A percentile compares a stretch with the other conserved stretches of the same genome.
Conservation (phyloP, 2,888 invertebrate genomes). For the Ochropleura leucogaster region DNA sequence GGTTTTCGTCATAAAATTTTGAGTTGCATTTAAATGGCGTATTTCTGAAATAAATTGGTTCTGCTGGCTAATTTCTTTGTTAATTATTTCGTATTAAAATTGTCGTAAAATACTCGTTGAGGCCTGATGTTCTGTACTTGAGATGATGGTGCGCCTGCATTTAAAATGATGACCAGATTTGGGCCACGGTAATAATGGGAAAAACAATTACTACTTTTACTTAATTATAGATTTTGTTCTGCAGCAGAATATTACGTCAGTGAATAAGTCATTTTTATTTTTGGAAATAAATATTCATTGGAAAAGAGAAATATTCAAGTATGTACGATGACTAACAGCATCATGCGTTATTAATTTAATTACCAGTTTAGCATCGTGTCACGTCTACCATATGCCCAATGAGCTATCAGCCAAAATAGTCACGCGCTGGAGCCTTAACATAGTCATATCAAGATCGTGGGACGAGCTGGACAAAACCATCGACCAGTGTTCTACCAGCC, state of each 20-base stretch:
- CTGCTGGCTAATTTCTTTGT: slow-evolving; percentile 46
- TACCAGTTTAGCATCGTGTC: neutral
- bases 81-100: slow-evolving; percentile 54
- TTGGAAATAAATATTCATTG: neutral
- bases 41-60: slow-evolving; percentile 44
- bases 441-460: too few relatives aligned
- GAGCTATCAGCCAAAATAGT: too few relatives aligned
- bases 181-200: slow-evolving; percentile 2
- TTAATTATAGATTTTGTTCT: slow-evolving; percentile 1
- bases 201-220: slow-evolving; percentile 3
- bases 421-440: too few relatives aligned
- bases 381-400: too few relatives aligned
- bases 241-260: neutral
- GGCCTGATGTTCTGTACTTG: slow-evolving; percentile 22
- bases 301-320: neutral
- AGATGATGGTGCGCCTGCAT: slow-evolving; percentile 7
- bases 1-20: slow-evolving; percentile 48
- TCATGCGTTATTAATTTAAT: neutral
- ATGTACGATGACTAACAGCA: neutral
- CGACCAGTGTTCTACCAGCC: too few relatives aligned
- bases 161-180: slow-evolving; percentile 26
- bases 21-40: slow-evolving; percentile 35
- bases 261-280: neutral
- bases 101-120: slow-evolving; percentile 50
- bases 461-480: too few relatives aligned